Evolutionary conservation across 1,140 invertebrate genomes (phyloP).

Genomic region (Tetranychus urticae): DNA sequence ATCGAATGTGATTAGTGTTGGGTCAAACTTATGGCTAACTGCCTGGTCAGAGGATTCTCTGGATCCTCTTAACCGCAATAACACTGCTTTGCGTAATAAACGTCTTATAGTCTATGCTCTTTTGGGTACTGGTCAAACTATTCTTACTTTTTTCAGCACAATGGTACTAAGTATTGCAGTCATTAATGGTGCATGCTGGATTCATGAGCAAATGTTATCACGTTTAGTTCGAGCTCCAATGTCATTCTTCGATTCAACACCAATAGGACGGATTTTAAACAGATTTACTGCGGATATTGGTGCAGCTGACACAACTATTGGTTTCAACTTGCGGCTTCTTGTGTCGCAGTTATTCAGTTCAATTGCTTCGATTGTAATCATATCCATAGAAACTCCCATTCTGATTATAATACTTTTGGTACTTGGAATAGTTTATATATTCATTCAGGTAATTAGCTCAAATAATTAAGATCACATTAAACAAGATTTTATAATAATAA

Average conservation of each 20-base stretch:
- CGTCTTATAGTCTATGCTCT: too few species aligned
- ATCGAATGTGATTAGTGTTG: too few species aligned
- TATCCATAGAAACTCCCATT: constrained; percentile 74
- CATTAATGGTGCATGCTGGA: too few species aligned
- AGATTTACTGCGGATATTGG: constrained; percentile 75
- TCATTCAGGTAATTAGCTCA: constrained; percentile 37
- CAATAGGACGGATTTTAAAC: constrained; percentile 72
- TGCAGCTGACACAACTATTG: constrained; percentile 18
- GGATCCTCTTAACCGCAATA: too few species aligned
- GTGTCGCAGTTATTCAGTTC: constrained; percentile 56
- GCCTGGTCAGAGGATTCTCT: too few species aligned
- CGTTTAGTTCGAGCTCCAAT: constrained; percentile 17
- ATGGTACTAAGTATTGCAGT: too few species aligned
- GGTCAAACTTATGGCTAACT: too few species aligned
- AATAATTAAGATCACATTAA: too few species aligned
- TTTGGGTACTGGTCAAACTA: too few species aligned
- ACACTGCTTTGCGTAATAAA: too few species aligned
- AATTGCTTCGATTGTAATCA: constrained; percentile 49
- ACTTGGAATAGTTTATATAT: constrained; percentile 54
- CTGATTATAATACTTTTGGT: constrained; percentile 50
- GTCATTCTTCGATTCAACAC: constrained; percentile 66
- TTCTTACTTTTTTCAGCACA: too few species aligned
- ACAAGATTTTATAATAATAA: background rate
- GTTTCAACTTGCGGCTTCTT: constrained; percentile 79
- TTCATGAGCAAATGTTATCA: too few species aligned